Evolutionary conservation across 2,113 vertebrate genomes (phyloP).

Genomic region (Hydrolagus affinis): DNA sequence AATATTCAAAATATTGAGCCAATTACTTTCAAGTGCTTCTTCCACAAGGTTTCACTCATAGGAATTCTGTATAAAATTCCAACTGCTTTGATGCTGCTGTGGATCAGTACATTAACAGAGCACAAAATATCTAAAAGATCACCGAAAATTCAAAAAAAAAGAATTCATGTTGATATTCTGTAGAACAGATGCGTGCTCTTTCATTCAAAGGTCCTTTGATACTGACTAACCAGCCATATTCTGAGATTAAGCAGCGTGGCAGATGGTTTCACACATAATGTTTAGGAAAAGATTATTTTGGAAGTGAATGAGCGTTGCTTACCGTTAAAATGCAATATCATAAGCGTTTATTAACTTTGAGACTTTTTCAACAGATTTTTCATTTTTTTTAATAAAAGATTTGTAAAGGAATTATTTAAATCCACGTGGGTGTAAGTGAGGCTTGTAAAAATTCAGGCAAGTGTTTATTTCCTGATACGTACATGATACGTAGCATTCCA

Average conservation of each 20-base stretch:
- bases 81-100: conserved; percentile 41
- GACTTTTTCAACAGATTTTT: background rate
- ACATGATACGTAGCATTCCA: background rate
- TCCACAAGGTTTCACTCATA: too few relatives aligned
- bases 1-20: too few relatives aligned
- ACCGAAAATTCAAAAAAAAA: conserved; percentile 44
- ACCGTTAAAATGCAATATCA: background rate
- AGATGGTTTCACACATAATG: background rate
- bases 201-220: background rate
- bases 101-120: conserved; percentile 41
- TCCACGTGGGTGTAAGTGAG: background rate
- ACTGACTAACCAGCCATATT: background rate
- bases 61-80: too few relatives aligned
- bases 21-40: too few relatives aligned
- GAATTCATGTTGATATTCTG: conserved; percentile 44
- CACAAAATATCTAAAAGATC: conserved; percentile 40
- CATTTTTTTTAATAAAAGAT: background rate
- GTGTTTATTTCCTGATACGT: background rate
- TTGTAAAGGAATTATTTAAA: background rate
- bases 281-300: background rate
- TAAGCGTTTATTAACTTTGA: background rate
- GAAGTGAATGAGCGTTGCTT: background rate
- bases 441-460: background rate
- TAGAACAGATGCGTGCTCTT: conserved; percentile 41
- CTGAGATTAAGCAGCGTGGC: background rate